Evolutionary conservation across 2,797 vertebrate species (phyloP).

Genomic region (Spea hammondii): DNA sequence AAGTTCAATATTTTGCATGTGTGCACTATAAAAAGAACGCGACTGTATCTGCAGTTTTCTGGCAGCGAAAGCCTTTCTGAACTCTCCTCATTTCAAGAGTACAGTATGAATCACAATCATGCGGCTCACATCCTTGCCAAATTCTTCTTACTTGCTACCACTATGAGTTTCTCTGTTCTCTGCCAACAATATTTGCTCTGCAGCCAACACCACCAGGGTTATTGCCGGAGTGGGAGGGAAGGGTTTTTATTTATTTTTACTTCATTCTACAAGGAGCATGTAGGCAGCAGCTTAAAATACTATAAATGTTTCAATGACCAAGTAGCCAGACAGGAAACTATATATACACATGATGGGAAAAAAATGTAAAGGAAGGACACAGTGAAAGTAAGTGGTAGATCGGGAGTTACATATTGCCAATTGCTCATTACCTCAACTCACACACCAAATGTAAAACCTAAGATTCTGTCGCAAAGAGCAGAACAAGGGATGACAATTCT

Average conservation of each 20-base stretch:
- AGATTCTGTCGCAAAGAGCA: too few relatives aligned
- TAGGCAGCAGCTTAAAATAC: conserved; percentile 34
- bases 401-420: too few relatives aligned
- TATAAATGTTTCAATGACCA: not conserved
- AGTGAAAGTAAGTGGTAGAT: too few relatives aligned
- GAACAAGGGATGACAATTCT: too few relatives aligned
- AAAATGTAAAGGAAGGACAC: too few relatives aligned
- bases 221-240: conserved; percentile 53
- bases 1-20: conserved; percentile 83
- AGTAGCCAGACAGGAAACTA: not conserved
- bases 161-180: conserved; percentile 63
- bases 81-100: conserved; percentile 71
- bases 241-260: conserved; percentile 15
- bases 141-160: conserved; percentile 74
- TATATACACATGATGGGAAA: too few relatives aligned
- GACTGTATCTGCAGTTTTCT: conserved; percentile 73
- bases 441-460: too few relatives aligned
- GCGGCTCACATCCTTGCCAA: conserved; percentile 75
- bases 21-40: conserved; percentile 82
- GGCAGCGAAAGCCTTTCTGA: conserved; percentile 68
- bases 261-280: conserved; percentile 50
- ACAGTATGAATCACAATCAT: conserved; percentile 78
- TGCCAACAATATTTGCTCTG: conserved; percentile 72
- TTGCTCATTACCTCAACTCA: too few relatives aligned
- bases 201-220: conserved; percentile 69